Conservation (phyloP, 2,888 invertebrate species). For the Himalopsyche kuldschensis region DNA sequence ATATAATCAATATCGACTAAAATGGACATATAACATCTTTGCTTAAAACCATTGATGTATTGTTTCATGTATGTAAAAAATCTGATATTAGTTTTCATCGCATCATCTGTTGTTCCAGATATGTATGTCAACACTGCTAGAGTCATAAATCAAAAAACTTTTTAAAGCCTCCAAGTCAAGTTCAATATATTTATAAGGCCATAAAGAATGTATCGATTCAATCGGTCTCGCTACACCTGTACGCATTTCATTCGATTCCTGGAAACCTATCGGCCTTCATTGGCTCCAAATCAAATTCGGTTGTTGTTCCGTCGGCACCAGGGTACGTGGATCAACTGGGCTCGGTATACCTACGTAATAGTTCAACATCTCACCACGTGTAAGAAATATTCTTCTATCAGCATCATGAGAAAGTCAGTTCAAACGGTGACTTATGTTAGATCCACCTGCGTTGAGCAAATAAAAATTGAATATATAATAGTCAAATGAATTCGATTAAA, state of each 20-base stretch:
- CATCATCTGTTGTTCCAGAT: background rate
- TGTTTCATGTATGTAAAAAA: background rate
- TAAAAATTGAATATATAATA: background rate
- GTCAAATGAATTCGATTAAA: too few species aligned
- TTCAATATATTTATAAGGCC: background rate
- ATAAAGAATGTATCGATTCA: background rate
- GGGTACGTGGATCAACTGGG: background rate
- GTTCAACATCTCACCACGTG: background rate
- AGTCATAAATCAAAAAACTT: background rate
- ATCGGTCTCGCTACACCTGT: slow-evolving; percentile 21
- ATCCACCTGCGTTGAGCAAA: background rate
- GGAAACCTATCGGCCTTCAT: slow-evolving; percentile 35
- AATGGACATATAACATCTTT: too few species aligned
- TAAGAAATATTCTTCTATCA: background rate
- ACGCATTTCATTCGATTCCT: slow-evolving; percentile 27
- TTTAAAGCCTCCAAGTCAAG: background rate
- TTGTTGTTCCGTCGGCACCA: background rate
- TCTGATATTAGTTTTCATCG: background rate
- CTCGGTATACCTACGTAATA: background rate
- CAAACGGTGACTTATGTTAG: background rate
- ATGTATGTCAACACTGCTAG: background rate
- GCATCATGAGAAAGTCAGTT: background rate
- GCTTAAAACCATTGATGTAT: too few species aligned
- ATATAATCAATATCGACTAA: too few species aligned
- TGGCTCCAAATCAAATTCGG: slow-evolving; percentile 21